Evolutionary conservation across 2,797 vertebrate species (phyloP), one percentile per base, ranked within the genome.

Genomic region (Clarias pachynema): DNA sequence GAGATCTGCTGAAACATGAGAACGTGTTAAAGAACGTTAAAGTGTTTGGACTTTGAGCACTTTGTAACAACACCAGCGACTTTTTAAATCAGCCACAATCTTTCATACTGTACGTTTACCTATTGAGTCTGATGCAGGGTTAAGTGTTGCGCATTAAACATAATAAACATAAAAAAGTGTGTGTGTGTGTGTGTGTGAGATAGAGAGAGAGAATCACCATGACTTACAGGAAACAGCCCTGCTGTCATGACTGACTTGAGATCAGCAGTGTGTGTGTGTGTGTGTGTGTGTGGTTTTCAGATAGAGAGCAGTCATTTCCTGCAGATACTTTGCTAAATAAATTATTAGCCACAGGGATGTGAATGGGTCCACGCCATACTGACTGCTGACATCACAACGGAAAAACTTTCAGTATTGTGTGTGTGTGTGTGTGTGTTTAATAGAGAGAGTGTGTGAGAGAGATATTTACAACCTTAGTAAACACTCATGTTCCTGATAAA

Each of bases 201-300:
- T 4, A 4, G 24, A 44, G 10, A 40, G 68, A 44, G 20, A 53
- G 73, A 56, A 57, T 57, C n/a, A 57, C 16, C 49, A n/a, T 75
- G 73, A 57, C n/a, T 56, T 75, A 3, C 73, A 75, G 49, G 44
- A 75, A 75, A 75, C 73, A 75, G 49, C 49, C 73, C 16, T 56
- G n/a, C 49, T 75, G 49, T 56, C 49, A 75, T 75, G 14, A 72
- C 37, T n/a, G 9, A n/a, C 4, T 5, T 72, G 37, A 72, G 44
- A 72, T n/a, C 69, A 44, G 10, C 22, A 24, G n/a, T 26, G 70
- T 26, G 70, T 73, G 70, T 49, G 70, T 49, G 69, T 70, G 40
- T 26, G 72, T 29, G 44, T 29, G 73, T 18, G 72, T 56, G n/a
- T 56, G 44, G n/a, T 74, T 75, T 56, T 75, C 16, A 29, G 74